phyloP scores from a whole-genome alignment of 1,140 invertebrate genomes.

The Mactra quadrangularis region DNA sequence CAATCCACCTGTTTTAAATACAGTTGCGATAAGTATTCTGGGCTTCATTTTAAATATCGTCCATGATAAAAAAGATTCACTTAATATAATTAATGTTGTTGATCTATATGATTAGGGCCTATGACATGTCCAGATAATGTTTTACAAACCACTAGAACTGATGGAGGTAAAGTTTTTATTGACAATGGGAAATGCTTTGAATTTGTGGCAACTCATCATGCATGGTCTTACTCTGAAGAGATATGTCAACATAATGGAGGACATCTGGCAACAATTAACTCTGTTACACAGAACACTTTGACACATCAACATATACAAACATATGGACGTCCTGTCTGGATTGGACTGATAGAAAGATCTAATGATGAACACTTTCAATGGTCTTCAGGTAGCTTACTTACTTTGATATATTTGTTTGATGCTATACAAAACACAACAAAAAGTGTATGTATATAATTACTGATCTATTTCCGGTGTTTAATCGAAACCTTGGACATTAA shows the following conservation, averaged over 20 bases:
- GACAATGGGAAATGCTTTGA: background rate
- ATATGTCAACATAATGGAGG: background rate
- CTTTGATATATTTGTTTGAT: too few relatives aligned
- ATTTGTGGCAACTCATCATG: background rate
- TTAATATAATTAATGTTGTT: too few relatives aligned
- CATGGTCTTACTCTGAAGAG: background rate
- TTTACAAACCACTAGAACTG: background rate
- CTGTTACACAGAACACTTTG: background rate
- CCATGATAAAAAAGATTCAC: too few relatives aligned
- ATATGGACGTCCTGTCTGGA: constrained; percentile 1
- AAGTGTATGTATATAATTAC: too few relatives aligned
- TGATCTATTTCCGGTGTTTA: too few relatives aligned
- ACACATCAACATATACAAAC: background rate
- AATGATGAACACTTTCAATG: constrained; percentile 1
- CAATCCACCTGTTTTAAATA: too few relatives aligned
- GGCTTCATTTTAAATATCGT: too few relatives aligned
- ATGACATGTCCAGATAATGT: background rate
- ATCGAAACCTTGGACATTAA: too few relatives aligned
- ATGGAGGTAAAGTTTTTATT: background rate
- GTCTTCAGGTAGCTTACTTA: background rate
- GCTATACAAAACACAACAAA: too few relatives aligned
- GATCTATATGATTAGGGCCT: too few relatives aligned
- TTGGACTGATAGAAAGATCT: background rate
- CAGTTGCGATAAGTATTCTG: too few relatives aligned
- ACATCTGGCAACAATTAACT: background rate